Base-by-base conservation (phyloP, 2,113 vertebrate species). In the Scomber japonicus region DNA sequence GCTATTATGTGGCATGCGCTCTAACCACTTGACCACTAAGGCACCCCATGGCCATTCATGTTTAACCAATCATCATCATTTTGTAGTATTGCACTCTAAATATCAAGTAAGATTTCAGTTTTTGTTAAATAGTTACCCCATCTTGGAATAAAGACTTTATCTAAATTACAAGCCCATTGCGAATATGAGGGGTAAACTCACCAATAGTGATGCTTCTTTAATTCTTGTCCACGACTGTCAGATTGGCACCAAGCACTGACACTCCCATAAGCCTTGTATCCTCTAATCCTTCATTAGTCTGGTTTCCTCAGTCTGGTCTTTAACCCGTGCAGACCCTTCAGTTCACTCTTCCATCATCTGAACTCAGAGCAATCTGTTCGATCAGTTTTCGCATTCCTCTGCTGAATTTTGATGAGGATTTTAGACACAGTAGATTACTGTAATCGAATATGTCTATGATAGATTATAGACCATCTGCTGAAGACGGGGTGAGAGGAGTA, bases 251-350 rank as follows among this genome's bases (percentile, higher is more conserved):
- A 35, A 30, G 24, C 71, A 13, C 53, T 55, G 70, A 88, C 68
- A 53, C 84, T 81, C 69, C 59, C 66, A 72, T 84, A 85, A 90
- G 72, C 76, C 83, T 15, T 0, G 10, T 67, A 63, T 66, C n/a
- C 68, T 84, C 78, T 92, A 92, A 93, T 91, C 91, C 89, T 86
- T 93, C 88, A 90, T 92, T 92, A 91, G 89, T 90, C 90, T 88
- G 84, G 82, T 89, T 92, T 83, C 31, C 65, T 45, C 44, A 75
- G 78, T 88, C 85, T 81, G 69, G 71, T 79, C 53, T 64, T 85
- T 67, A 74, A 81, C 30, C 27, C 49, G 31, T 65, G 57, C 54
- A 35, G 59, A 62, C 65, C 78, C 59, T 81, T 50, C 64, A 27
- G 44, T 71, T 79, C 48, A 44, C 65, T 72, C 64, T 51, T 72